phyloP scores from a whole-genome alignment of 2,113 vertebrate genomes.

The Boleophthalmus pectinirostris region DNA sequence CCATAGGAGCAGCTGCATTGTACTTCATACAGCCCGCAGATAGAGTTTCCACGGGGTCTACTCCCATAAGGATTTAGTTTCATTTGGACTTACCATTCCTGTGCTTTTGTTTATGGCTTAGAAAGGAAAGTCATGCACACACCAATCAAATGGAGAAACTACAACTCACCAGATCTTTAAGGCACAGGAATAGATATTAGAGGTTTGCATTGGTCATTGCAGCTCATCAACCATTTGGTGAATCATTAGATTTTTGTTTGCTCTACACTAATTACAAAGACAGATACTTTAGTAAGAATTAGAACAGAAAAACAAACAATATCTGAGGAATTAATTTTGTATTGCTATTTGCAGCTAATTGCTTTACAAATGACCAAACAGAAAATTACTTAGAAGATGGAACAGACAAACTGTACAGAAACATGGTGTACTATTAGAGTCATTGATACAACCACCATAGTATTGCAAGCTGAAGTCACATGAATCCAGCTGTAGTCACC shows the following conservation, averaged over 20 bases:
- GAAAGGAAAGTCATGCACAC: background rate
- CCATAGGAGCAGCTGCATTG: conserved; percentile 53
- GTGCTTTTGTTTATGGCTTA: conserved; percentile 34
- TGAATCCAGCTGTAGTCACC: no score
- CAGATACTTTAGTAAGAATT: no score
- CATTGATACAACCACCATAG: background rate
- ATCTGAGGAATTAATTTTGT: no score
- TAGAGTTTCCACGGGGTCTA: conserved; percentile 39
- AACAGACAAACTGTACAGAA: background rate
- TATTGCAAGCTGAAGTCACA: background rate
- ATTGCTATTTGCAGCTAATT: no score
- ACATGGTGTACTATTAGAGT: no score
- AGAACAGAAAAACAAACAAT: no score
- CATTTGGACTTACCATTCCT: conserved; percentile 29
- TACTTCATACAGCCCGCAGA: conserved; percentile 25
- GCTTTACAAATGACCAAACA: background rate
- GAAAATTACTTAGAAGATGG: background rate
- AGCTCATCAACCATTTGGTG: no score
- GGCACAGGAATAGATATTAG: background rate
- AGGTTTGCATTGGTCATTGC: background rate
- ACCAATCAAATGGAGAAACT: background rate
- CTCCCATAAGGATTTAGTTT: conserved; percentile 59
- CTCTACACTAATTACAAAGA: no score
- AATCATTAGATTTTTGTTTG: no score
- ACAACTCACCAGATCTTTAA: background rate